A percentile compares a stretch with the other conserved stretches of the same genome.
These are phyloP conservation scores for Lacerta agilis DNA, from an alignment of 2,797 vertebrate genomes.

Conservation along the genomic window DNA sequence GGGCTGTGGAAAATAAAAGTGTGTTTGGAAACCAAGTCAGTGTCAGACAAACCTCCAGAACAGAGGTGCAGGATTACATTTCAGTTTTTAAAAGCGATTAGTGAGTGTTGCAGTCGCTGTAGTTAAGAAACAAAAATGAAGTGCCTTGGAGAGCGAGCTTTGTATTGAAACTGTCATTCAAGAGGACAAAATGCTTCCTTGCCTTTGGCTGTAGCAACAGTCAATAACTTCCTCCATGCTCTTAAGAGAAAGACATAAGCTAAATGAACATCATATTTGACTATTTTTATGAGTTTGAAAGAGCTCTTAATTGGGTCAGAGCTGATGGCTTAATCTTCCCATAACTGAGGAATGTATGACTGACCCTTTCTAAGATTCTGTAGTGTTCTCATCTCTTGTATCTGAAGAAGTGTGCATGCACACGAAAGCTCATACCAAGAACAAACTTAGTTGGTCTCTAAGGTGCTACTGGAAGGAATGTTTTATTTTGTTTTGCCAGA, in stretches of 20 bases:
- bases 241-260: neutral
- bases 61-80: neutral
- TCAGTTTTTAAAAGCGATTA: neutral
- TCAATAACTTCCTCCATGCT: slow-evolving; percentile 21
- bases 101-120: neutral
- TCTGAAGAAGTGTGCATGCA: too few species aligned
- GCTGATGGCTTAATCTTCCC: neutral
- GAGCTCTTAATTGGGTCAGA: neutral
- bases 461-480: too few species aligned
- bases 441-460: too few species aligned
- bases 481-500: too few species aligned
- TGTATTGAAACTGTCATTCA: neutral
- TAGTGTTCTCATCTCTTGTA: neutral
- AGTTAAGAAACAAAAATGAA: too few species aligned
- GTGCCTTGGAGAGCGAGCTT: neutral
- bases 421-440: too few species aligned
- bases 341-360: neutral
- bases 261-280: neutral
- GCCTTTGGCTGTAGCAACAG: neutral
- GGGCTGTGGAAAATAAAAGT: too few species aligned
- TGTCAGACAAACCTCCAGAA: too few species aligned
- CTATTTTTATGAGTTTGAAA: neutral
- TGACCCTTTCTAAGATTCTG: neutral
- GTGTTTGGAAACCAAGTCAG: too few species aligned
- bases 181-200: neutral